Percentiles rank a stretch among this genome's conserved stretches.
Conservation (phyloP, 2,797 vertebrate genomes). For the Hippoglossus hippoglossus region DNA sequence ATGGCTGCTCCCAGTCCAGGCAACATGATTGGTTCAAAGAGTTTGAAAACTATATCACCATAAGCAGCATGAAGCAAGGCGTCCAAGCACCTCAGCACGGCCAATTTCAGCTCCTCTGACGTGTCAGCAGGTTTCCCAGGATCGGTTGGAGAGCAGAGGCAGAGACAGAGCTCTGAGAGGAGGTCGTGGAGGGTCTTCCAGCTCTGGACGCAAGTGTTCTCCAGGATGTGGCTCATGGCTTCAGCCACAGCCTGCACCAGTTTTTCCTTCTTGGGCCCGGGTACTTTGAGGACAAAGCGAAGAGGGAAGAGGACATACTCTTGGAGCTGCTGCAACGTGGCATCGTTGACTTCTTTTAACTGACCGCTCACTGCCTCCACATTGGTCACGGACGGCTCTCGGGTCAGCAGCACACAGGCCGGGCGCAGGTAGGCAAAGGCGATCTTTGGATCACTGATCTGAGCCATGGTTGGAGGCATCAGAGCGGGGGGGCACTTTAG, state of each 20-base stretch:
- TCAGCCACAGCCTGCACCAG: slow-evolving; percentile 86
- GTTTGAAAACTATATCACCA: slow-evolving; percentile 83
- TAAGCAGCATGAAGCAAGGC: slow-evolving; percentile 89
- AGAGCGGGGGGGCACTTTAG: slow-evolving; percentile 12
- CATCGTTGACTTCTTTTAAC: slow-evolving; percentile 83
- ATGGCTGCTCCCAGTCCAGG: slow-evolving; percentile 91
- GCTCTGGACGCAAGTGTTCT: slow-evolving; percentile 87
- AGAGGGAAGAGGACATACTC: slow-evolving; percentile 96
- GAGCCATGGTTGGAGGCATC: slow-evolving; percentile 77
- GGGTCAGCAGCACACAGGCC: slow-evolving; percentile 90
- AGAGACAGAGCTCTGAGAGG: slow-evolving; percentile 91
- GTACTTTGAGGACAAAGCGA: slow-evolving; percentile 89
- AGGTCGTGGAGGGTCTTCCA: slow-evolving; percentile 88
- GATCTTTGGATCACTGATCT: slow-evolving; percentile 89
- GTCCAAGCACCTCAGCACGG: slow-evolving; percentile 84
- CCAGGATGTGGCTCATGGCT: slow-evolving; percentile 85
- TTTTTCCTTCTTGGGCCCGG: slow-evolving; percentile 85
- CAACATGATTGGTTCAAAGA: slow-evolving; percentile 88
- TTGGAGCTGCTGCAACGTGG: slow-evolving; percentile 93
- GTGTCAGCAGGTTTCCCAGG: slow-evolving; percentile 75
- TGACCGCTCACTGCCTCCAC: slow-evolving; percentile 82
- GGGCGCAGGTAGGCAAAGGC: slow-evolving; percentile 92
- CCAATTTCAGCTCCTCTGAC: slow-evolving; percentile 91
- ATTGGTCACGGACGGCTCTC: slow-evolving; percentile 85
- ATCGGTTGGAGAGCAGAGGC: slow-evolving; percentile 83